Conservation (phyloP, 2,797 vertebrate genomes). For the Malurus leucopterus region DNA sequence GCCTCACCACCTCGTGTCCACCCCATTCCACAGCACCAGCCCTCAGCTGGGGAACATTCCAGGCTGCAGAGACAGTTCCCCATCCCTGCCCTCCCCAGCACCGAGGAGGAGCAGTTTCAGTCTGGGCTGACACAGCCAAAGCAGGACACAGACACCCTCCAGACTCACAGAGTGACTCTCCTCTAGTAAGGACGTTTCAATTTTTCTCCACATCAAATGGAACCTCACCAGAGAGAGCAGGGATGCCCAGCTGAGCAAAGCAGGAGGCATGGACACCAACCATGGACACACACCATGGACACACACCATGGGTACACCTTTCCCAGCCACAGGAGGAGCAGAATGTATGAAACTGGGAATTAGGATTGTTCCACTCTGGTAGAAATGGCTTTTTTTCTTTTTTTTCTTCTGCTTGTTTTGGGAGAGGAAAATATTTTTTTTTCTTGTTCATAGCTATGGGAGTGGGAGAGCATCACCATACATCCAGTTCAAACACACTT, state of each 20-base stretch:
- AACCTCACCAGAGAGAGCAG: not conserved
- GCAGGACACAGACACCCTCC: not conserved
- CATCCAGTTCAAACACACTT: not conserved
- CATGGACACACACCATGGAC: no score
- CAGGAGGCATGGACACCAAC: not conserved
- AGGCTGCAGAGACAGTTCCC: not conserved
- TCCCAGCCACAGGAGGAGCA: fast-evolving
- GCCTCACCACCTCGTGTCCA: not conserved
- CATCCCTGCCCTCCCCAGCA: not conserved
- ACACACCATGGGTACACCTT: not conserved
- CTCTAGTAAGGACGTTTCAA: not conserved
- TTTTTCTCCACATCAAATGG: not conserved
- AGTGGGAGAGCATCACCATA: not conserved
- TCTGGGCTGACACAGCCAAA: not conserved
- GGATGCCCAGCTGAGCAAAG: not conserved
- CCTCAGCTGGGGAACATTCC: fast-evolving
- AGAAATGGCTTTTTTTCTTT: not conserved
- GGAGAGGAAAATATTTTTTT: not conserved
- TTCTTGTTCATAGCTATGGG: not conserved
- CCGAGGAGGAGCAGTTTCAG: not conserved
- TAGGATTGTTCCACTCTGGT: not conserved
- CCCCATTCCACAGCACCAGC: not conserved
- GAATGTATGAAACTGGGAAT: not conserved
- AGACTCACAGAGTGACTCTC: not conserved
- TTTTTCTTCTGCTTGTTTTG: not conserved